Base-by-base conservation (phyloP, 2,113 vertebrate genomes). In the Chlamydotis undulata region DNA sequence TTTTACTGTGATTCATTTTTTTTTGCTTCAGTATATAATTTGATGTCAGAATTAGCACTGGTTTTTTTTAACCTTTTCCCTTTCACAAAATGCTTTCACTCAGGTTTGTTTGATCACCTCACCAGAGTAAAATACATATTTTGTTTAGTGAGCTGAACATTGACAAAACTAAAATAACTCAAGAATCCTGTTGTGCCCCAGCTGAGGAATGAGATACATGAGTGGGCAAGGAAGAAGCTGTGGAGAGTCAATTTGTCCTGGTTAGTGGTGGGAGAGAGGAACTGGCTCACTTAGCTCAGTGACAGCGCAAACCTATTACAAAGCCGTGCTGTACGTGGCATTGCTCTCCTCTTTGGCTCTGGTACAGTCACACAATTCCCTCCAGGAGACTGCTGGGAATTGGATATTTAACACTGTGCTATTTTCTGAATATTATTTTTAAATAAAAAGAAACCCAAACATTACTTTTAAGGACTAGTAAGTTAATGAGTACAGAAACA, bases 11-110 rank as follows among this genome's bases (percentile, higher is more conserved):
- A 85, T 87, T 92, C 64, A 60, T 61, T 41, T 41, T 64, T 85
- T 90, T 90, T 52, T 75, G 61, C 26, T 9, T 94, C 90, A 88
- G 21, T 55, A 21, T 23, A 33, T 74, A 83, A 91, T 71, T 78
- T 89, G 56, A 83, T 91, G 55, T 45, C 75, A 94, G 63, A 94
- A 96, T 83, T 90, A 88, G 45, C 53, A 67, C 1, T 85, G 24
- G 37, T 37, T 6, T 41, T 41, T 45, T 88, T 83, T 82, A 89
- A 79, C 55, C 63, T 88, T 41, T 87, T 84, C 53, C 1, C 35
- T 86, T 88, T 86, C 75, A 64, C 43, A 47, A 11, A 31, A 14
- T n/a, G 6, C 39, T 50, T 73, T 87, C 78, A 49, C 4, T 14
- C 28, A 69, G 5, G 35, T 67, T 89, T 87, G 35, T 37, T 49